Conservation (phyloP, 2,888 invertebrate species). For the Liopterus haemorrhoidalis region DNA sequence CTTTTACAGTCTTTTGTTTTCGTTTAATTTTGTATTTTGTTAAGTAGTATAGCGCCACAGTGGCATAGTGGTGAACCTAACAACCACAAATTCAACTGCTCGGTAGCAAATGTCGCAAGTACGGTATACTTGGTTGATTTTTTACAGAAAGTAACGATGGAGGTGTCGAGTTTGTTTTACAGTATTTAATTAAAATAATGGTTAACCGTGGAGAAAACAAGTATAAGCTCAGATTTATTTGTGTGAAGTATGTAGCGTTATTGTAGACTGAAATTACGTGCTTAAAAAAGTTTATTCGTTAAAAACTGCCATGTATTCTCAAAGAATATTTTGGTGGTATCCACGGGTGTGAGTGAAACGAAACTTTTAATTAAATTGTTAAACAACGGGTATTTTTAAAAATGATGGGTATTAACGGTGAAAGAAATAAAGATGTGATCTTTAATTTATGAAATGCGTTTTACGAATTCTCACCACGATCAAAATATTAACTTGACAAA, state of each 20-base stretch:
- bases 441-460: conserved; percentile 61
- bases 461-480: conserved; percentile 49
- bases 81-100: too few species aligned
- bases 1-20: too few species aligned
- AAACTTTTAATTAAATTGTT: conserved; percentile 15
- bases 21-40: too few species aligned
- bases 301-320: conserved; percentile 18
- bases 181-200: conserved; percentile 18
- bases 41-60: too few species aligned
- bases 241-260: conserved; percentile 17
- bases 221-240: conserved; percentile 7
- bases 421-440: conserved; percentile 44
- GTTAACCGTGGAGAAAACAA: conserved; percentile 7
- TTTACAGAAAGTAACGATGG: conserved; percentile 21
- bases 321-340: conserved; percentile 21
- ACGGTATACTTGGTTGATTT: too few species aligned
- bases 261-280: conserved; percentile 21
- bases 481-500: conserved; percentile 65
- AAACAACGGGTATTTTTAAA: conserved; percentile 8
- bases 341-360: conserved; percentile 22
- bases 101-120: too few species aligned
- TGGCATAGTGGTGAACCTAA: too few species aligned
- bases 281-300: conserved; percentile 20
- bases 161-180: conserved; percentile 21
- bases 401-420: conserved; percentile 16